These are phyloP conservation scores for Hydrochoerus hydrochaeris DNA, from an alignment of 2,113 vertebrate genomes.

Conservation along the genomic window DNA sequence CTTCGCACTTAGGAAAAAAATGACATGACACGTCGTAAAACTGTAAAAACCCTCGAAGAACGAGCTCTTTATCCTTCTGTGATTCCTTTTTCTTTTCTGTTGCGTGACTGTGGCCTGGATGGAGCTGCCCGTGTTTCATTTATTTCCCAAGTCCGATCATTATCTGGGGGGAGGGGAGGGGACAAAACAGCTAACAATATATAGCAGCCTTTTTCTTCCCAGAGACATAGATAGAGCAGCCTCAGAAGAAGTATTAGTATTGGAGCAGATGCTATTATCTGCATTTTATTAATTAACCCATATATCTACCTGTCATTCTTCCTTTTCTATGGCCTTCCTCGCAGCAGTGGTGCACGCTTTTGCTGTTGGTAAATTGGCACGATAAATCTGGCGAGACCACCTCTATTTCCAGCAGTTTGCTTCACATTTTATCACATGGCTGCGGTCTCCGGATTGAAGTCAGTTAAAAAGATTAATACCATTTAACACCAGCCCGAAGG, in stretches of 20 bases:
- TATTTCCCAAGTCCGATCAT: constrained; percentile 44
- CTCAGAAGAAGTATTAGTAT: constrained; percentile 52
- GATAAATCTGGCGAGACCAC: constrained; percentile 65
- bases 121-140: constrained; percentile 49
- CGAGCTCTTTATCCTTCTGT: constrained; percentile 16
- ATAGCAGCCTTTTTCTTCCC: constrained; percentile 33
- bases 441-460: constrained; percentile 75
- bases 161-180: not conserved
- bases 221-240: constrained; percentile 45
- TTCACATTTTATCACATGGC: constrained; percentile 65
- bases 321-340: constrained; percentile 39
- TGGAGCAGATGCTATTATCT: constrained; percentile 68
- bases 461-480: constrained; percentile 75
- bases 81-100: constrained; percentile 51
- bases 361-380: constrained; percentile 70
- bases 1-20: constrained; percentile 54
- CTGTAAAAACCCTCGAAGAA: constrained; percentile 46
- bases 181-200: not conserved
- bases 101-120: not conserved
- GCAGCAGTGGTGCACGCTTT: constrained; percentile 30
- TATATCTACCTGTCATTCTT: constrained; percentile 75
- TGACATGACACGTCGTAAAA: not conserved
- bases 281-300: constrained; percentile 81
- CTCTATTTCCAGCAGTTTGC: constrained; percentile 69
- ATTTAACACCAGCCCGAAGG: constrained; percentile 74